A percentile compares a stretch with the other conserved stretches of the same genome.
These are phyloP conservation scores for Corvus hawaiiensis DNA, from an alignment of 2,113 vertebrate genomes.

Conservation along the genomic window DNA sequence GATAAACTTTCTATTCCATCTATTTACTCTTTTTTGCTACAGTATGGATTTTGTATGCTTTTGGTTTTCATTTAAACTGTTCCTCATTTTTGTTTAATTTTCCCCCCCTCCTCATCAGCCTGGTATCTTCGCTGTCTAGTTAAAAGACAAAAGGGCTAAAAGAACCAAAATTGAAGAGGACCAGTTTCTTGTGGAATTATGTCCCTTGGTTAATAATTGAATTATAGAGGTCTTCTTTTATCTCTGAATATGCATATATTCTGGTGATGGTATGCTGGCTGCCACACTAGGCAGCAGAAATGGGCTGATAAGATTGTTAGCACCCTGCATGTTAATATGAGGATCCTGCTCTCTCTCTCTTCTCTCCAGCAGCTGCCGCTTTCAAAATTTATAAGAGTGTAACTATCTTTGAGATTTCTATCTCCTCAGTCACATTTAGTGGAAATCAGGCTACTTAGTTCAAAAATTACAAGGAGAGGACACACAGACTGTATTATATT, in stretches of 20 bases:
- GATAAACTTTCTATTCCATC: not conserved
- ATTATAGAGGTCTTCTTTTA: slow-evolving; percentile 29
- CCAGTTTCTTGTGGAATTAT: not conserved
- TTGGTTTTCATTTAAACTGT: not conserved
- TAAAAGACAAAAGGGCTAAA: not conserved
- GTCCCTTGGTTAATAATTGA: slow-evolving; percentile 32
- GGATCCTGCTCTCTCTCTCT: not conserved
- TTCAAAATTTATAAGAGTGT: not conserved
- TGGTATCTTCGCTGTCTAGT: not conserved
- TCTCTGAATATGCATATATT: slow-evolving; percentile 12
- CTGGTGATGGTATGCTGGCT: not conserved
- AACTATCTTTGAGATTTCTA: not conserved
- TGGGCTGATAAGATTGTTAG: slow-evolving; percentile 32
- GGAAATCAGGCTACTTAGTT: not conserved
- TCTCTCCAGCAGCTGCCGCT: not conserved
- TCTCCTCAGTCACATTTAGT: slow-evolving; percentile 4
- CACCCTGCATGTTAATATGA: slow-evolving; percentile 12
- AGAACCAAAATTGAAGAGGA: not conserved
- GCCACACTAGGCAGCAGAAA: slow-evolving; percentile 36
- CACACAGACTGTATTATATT: not conserved
- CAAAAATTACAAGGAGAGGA: not conserved
- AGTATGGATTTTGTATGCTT: not conserved
- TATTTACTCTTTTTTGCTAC: not conserved
- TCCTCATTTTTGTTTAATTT: not conserved
- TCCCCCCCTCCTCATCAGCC: not conserved